Evolutionary conservation across 2,113 vertebrate genomes (phyloP).

Genomic region (Raja brachyura): DNA sequence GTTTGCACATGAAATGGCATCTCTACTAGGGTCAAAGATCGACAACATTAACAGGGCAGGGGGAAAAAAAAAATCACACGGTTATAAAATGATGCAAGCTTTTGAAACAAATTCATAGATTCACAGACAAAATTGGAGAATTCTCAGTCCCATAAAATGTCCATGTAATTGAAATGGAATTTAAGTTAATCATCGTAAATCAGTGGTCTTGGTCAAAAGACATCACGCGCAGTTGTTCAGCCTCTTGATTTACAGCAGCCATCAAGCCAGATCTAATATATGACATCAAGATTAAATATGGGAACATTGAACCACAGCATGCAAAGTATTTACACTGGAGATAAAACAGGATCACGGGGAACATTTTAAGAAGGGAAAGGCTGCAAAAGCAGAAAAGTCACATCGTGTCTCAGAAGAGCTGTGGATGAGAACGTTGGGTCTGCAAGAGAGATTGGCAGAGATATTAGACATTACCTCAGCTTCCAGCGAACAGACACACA

Average conservation of each 20-base stretch:
- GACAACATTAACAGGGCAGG: not conserved
- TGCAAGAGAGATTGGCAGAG: not conserved
- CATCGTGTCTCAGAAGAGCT: not conserved
- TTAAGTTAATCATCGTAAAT: not conserved
- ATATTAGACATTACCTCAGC: slow-evolving; percentile 24
- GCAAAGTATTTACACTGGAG: not conserved
- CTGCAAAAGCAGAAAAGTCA: too few species aligned
- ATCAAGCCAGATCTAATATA: not conserved
- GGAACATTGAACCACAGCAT: not conserved
- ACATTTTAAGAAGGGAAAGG: not conserved
- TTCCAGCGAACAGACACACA: not conserved
- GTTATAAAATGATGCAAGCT: not conserved
- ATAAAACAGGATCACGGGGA: not conserved
- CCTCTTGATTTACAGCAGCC: not conserved
- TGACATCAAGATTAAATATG: not conserved
- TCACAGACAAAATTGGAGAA: not conserved
- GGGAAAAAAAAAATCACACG: not conserved
- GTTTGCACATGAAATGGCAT: not conserved
- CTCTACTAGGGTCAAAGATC: not conserved
- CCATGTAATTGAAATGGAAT: not conserved
- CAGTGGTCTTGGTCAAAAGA: not conserved
- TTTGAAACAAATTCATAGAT: not conserved
- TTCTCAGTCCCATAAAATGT: not conserved
- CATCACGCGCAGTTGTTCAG: not conserved
- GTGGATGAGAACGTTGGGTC: not conserved